phyloP scores from a whole-genome alignment of 2,888 invertebrate genomes.

The Epirrhoe alternata region DNA sequence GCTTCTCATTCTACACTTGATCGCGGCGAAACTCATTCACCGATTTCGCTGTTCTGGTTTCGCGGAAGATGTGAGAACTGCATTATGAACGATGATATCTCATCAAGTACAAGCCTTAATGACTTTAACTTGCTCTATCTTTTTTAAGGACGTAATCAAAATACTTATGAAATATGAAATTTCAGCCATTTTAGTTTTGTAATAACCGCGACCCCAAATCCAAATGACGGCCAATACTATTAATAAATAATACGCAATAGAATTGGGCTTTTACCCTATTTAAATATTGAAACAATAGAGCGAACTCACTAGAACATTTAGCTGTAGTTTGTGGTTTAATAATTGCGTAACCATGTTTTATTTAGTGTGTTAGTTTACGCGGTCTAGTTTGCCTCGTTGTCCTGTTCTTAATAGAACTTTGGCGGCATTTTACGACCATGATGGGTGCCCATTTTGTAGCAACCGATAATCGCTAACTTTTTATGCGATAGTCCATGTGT shows the following conservation, averaged over 20 bases:
- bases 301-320: slow-evolving; percentile 41
- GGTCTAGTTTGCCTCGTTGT: neutral
- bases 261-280: slow-evolving; percentile 50
- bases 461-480: too few relatives aligned
- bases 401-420: neutral
- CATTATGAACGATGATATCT: too few relatives aligned
- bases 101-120: too few relatives aligned
- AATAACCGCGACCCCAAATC: slow-evolving; percentile 52
- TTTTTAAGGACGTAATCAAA: neutral
- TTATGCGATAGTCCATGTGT: too few relatives aligned
- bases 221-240: slow-evolving; percentile 54
- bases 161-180: neutral
- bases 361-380: neutral
- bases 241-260: slow-evolving; percentile 53
- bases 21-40: too few relatives aligned
- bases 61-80: too few relatives aligned
- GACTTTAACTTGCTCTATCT: neutral
- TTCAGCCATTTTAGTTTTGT: slow-evolving; percentile 18
- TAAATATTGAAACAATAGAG: slow-evolving; percentile 50
- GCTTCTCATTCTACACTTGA: too few relatives aligned
- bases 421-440: too few relatives aligned
- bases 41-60: too few relatives aligned
- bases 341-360: slow-evolving; percentile 8
- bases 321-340: slow-evolving; percentile 24
- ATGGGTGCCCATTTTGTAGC: too few relatives aligned